Conservation (phyloP, 2,797 vertebrate species). For the Philypnodon macrostomus region DNA sequence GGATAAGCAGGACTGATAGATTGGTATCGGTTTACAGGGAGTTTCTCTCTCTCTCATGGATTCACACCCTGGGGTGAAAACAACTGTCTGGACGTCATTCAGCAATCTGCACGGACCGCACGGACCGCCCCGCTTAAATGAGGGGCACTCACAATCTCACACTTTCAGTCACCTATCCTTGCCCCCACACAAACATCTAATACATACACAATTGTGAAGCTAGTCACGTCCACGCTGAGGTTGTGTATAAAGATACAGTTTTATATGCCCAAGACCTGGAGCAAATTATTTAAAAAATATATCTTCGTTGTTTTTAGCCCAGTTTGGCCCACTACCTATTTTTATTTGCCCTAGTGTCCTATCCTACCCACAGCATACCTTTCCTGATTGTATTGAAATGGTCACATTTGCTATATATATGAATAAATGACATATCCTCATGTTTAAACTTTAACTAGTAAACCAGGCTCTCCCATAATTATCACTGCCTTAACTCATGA, state of each 20-base stretch:
- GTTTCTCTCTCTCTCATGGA: slow-evolving; percentile 54
- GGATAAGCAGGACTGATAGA: slow-evolving; percentile 25
- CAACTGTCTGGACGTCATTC: slow-evolving; percentile 54
- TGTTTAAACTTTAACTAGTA: too few relatives aligned
- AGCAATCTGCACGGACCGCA: slow-evolving; percentile 35
- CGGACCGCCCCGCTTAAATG: slow-evolving; percentile 38
- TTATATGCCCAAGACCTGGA: too few relatives aligned
- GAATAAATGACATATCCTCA: too few relatives aligned
- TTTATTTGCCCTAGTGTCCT: too few relatives aligned
- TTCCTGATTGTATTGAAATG: too few relatives aligned
- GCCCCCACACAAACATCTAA: neutral
- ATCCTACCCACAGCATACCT: too few relatives aligned
- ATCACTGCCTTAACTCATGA: too few relatives aligned
- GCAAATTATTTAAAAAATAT: too few relatives aligned
- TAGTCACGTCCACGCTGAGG: neutral
- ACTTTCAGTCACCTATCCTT: neutral
- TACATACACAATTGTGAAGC: neutral
- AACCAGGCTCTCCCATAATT: too few relatives aligned
- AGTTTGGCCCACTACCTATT: too few relatives aligned
- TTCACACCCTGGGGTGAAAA: slow-evolving; percentile 58
- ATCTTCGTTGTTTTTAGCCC: too few relatives aligned
- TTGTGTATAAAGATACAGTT: neutral
- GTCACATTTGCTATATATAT: too few relatives aligned
- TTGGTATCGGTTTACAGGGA: slow-evolving; percentile 62
- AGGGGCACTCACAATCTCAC: slow-evolving; percentile 20